Base-by-base conservation (phyloP, 2,888 invertebrate genomes). In the Perizoma affinitatum region DNA sequence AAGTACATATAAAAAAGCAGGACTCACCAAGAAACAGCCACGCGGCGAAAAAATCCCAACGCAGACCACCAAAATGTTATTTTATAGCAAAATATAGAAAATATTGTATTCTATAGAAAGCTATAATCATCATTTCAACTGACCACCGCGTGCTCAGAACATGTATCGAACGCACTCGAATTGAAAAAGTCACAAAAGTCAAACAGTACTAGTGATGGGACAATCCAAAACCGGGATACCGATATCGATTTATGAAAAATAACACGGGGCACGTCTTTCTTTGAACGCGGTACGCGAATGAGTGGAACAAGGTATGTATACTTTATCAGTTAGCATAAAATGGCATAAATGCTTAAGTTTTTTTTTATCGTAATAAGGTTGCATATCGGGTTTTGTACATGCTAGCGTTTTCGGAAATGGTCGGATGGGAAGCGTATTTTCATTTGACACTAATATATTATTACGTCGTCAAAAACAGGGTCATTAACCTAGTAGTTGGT, bases 51-150 rank as follows among this genome's bases (percentile, higher is more conserved):
- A 42, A 47, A 50, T 40, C 54, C 47, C 50, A 38, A 34, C 51
- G 53, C 49, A 48, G 50, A 11, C 43, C 38, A 34, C 38, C n/a
- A 47, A 51, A 48, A 22, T 42, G 42, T 67, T 70, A 70, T 52
- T 67, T 70, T 54, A 70, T 69, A 36, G 69, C 65, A 11, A 69
- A 70, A 62, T 67, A 67, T 45, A 69, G 48, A 43, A 67, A 70
- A 61, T 66, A 56, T 65, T 69, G 66, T 65, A 67, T 61, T 61
- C 52, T 66, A 38, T 61, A 58, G 34, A 50, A 50, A 47, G 43
- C 58, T 60, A 46, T 55, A 52, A 65, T 8, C 69, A 67, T 67
- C 57, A 60, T 67, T 52, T 48, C 38, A 58, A 36, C 42, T 4
- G 38, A 38, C 38, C 2, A 4, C 47, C 55, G 46, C 65, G 58